Evolutionary conservation across 2,113 vertebrate species (phyloP), one percentile per base, ranked within the genome.

Genomic region (Corynorhinus townsendii): DNA sequence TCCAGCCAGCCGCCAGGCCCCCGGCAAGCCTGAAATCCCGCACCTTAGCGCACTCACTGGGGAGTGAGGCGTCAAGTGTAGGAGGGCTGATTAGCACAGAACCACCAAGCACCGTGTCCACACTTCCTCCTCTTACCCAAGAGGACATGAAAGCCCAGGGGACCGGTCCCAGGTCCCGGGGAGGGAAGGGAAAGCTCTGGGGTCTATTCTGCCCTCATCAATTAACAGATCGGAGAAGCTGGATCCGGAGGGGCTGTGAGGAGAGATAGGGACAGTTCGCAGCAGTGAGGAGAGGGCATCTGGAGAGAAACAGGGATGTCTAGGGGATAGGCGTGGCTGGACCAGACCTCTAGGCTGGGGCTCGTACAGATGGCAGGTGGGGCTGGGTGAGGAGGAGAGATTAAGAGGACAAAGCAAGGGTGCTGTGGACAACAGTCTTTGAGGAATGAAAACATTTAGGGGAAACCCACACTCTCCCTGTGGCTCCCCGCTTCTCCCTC

Each of bases 151-250:
- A 68, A 66, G 84, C 64, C 92, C 87, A 30, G 54, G 33, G 84
- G n/a, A 7, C 54, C 54, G 90, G n/a, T 40, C 62, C 73, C 72
- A 33, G 49, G 43, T 69, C 30, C 89, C 1, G 8, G 54, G 77
- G 24, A 43, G 11, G n/a, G n/a, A 38, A 81, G 43, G 43, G 62
- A 52, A 86, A 88, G 81, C 76, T 49, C 93, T 26, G 7, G 28
- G 47, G 4, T 43, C 54, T 79, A 73, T 79, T 90, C 73, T 91
- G 79, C 82, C 90, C 94, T 95, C 30, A 8, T 86, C 95, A 96
- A 95, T 96, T 90, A 97, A 77, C 94, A 96, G 73, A 69, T 69
- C 85, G 8, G 68, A 95, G 82, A 75, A 90, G 26, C 87, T 33
- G 16, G 11, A 14, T 88, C 75, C 87, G 52, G 69, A 90, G 96